Base-by-base conservation (phyloP, 1,140 invertebrate species). In the Pinna nobilis region DNA sequence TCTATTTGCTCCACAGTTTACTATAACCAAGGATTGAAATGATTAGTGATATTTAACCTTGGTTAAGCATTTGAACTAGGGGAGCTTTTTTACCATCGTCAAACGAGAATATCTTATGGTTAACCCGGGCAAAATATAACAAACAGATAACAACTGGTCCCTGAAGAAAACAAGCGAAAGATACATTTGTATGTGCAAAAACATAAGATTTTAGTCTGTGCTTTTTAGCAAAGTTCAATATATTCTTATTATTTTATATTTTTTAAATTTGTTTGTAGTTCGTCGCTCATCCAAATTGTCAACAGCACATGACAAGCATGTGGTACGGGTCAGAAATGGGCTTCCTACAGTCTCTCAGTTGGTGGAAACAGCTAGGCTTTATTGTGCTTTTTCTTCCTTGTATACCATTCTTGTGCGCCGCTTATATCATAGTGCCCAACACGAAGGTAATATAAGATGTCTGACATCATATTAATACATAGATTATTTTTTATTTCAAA, bases 301-400 rank as follows among this genome's bases (percentile, higher is more conserved):
- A 99, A 87, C 97, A 99, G 88, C 91, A 99, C 72, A 91, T 99
- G 83, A 97, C 97, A 4, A 97, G 95, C 78, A 97, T 99, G 81
- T 99, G 97, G 97, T 99, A 99, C 91, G 97, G 98, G 87, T 96
- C 96, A 33, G 91, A 99, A 70, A 97, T 97, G 7, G 97, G 97
- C 0, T 99, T 99, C 89, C 93, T 97, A 6, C 92, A 97, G 77
- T 96, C 97, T 89, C 97, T 98, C 89, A 97, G 98, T 93, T 82
- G 78, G 60, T 91, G 96, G 3, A 91, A 97, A 74, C 88, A 89
- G 77, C 78, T 89, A 9, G n/a, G 98, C 77, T 93, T 98, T 65
- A 91, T 95, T 70, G 96, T 99, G 81, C 95, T 96, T n/a, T 93
- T 96, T 65, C 92, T 98, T 81, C 98, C 98, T 44, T 91, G 98